These are phyloP conservation scores for Tricholaema leucomelas DNA, from an alignment of 2,113 vertebrate genomes.

Conservation along the genomic window DNA sequence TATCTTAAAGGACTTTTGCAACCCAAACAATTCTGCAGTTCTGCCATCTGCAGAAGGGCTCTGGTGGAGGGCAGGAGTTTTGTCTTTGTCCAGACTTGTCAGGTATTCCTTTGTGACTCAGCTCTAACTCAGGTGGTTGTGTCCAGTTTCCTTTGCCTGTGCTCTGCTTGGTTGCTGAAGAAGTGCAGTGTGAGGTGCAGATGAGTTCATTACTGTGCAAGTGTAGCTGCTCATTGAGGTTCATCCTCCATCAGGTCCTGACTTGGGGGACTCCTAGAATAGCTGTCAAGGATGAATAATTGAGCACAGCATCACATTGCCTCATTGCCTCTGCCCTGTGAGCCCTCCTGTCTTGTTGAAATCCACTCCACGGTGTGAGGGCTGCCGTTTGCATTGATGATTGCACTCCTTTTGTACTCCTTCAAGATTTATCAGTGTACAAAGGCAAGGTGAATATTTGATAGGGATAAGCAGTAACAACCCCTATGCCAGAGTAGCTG, in stretches of 20 bases:
- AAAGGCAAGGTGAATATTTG: neutral
- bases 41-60: neutral
- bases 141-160: neutral
- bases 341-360: neutral
- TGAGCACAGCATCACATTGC: slow-evolving; percentile 44
- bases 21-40: too few relatives aligned
- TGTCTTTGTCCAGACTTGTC: neutral
- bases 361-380: neutral
- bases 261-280: slow-evolving; percentile 26
- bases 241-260: slow-evolving; percentile 40
- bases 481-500: neutral
- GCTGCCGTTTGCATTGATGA: neutral
- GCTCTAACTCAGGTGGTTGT: neutral
- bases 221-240: neutral
- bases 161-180: neutral
- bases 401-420: neutral
- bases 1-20: too few relatives aligned
- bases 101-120: neutral
- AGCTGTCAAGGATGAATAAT: slow-evolving; percentile 67
- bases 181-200: neutral
- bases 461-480: neutral
- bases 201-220: neutral
- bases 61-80: neutral
- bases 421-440: neutral
- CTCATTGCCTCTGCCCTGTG: neutral